A percentile compares a stretch with the other conserved stretches of the same genome.
Evolutionary conservation across 1,140 invertebrate species (phyloP).

Genomic region (Aphidius gifuensis): DNA sequence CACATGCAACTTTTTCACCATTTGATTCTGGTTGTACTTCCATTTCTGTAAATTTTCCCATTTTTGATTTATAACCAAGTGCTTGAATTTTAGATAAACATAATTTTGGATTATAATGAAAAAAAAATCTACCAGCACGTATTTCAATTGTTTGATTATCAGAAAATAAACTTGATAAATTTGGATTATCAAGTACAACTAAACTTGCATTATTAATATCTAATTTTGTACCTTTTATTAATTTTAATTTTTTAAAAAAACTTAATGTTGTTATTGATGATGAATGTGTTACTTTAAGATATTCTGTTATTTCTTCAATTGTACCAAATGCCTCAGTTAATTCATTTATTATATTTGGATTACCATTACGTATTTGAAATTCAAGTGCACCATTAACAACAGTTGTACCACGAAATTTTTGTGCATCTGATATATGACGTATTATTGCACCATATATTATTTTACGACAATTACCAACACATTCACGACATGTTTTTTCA

Average conservation of each 20-base stretch:
- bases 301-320: constrained; percentile 62
- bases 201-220: constrained; percentile 55
- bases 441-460: constrained; percentile 44
- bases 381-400: constrained; percentile 61
- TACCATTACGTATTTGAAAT: constrained; percentile 60
- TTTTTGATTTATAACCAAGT: constrained; percentile 51
- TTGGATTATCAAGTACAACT: constrained; percentile 56
- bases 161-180: constrained; percentile 37
- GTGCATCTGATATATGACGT: constrained; percentile 40
- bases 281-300: constrained; percentile 61
- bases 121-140: constrained; percentile 61
- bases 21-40: constrained; percentile 66
- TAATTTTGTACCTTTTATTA: constrained; percentile 57
- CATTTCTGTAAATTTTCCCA: constrained; percentile 44
- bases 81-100: constrained; percentile 65
- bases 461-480: constrained; percentile 42
- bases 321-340: constrained; percentile 60
- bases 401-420: constrained; percentile 57
- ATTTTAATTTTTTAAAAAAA: constrained; percentile 61
- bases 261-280: constrained; percentile 60
- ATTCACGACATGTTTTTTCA: constrained; percentile 34
- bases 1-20: constrained; percentile 69
- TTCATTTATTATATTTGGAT: constrained; percentile 57
- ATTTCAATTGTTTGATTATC: constrained; percentile 55
- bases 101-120: constrained; percentile 75